Evolutionary conservation across 2,888 invertebrate genomes (phyloP).

Genomic region (Phania funesta): DNA sequence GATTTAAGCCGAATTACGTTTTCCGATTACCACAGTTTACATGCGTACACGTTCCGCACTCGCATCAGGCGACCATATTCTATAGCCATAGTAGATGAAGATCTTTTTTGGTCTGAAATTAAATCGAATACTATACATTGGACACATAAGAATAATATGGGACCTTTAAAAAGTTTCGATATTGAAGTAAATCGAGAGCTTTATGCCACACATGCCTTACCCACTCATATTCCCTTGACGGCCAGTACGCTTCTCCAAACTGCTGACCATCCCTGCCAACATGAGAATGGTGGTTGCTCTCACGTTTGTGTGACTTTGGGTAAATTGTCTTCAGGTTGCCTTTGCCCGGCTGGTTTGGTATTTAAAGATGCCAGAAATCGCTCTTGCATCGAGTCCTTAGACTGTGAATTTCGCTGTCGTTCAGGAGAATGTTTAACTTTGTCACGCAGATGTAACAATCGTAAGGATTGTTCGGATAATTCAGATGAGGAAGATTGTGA

Average conservation of each 20-base stretch:
- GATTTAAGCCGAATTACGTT: slow-evolving; percentile 85
- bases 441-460: slow-evolving; percentile 82
- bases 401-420: slow-evolving; percentile 82
- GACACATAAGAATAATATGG: slow-evolving; percentile 81
- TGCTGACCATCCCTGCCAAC: slow-evolving; percentile 83
- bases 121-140: slow-evolving; percentile 83
- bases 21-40: slow-evolving; percentile 83
- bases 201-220: slow-evolving; percentile 66
- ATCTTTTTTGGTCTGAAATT: slow-evolving; percentile 86
- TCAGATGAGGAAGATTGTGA: slow-evolving; percentile 82
- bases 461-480: slow-evolving; percentile 82
- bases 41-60: slow-evolving; percentile 80
- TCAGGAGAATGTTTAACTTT: slow-evolving; percentile 83
- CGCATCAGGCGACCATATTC: slow-evolving; percentile 82
- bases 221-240: slow-evolving; percentile 72
- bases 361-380: slow-evolving; percentile 80
- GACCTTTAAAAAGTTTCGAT: slow-evolving; percentile 75
- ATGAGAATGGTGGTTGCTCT: slow-evolving; percentile 85
- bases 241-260: slow-evolving; percentile 65
- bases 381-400: slow-evolving; percentile 82
- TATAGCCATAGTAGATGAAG: slow-evolving; percentile 83
- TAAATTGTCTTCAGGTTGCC: slow-evolving; percentile 78
- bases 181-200: slow-evolving; percentile 72
- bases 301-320: slow-evolving; percentile 85
- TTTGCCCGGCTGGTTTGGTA: slow-evolving; percentile 86